Base-by-base conservation (phyloP, 2,113 vertebrate genomes). In the Ursus arctos region DNA sequence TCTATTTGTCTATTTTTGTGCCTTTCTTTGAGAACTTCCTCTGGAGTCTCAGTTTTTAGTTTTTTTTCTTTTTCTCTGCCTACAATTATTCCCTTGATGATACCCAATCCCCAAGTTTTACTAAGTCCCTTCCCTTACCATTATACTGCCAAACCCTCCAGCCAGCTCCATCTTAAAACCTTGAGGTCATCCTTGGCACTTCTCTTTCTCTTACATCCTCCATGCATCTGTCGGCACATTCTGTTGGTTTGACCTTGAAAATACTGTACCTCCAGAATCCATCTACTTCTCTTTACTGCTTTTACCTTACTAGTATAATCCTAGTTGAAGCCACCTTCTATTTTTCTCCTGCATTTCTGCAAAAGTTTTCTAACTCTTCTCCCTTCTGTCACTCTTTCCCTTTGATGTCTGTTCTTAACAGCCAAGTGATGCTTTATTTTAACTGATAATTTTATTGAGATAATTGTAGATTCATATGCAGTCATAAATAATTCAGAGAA, bases 241-340 rank as follows among this genome's bases (percentile, higher is more conserved):
- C 33, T 82, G 5, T 82, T 87, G 53, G 40, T 77, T 96, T 40
- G 84, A 55, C 18, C n/a, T 96, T 82, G 53, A 87, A 91, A 95
- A 88, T 49, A 76, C 49, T 49, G 22, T 82, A n/a, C 80, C 47
- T 84, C 19, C 19, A 24, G 76, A 83, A 87, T 65, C 31, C 51
- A 93, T 21, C 36, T 59, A 47, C 47, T 63, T 85, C 49, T 86
- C 4, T n/a, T 2, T 77, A 67, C 10, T 49, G 40, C 28, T 21
- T 88, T n/a, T 51, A 61, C 7, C 1, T 31, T 83, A 57, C 21
- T 92, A 19, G 61, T 79, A 33, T 33, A 22, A 33, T 51, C 6
- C 36, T 83, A 49, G 31, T 83, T 67, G 67, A 57, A 76, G 31
- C 24, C 12, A 88, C 33, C 9, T 7, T 67, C 13, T 4, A n/a